These are phyloP conservation scores for Drosophila nr. fundita DNA, from an alignment of 2,888 invertebrate genomes.

Conservation along the genomic window DNA sequence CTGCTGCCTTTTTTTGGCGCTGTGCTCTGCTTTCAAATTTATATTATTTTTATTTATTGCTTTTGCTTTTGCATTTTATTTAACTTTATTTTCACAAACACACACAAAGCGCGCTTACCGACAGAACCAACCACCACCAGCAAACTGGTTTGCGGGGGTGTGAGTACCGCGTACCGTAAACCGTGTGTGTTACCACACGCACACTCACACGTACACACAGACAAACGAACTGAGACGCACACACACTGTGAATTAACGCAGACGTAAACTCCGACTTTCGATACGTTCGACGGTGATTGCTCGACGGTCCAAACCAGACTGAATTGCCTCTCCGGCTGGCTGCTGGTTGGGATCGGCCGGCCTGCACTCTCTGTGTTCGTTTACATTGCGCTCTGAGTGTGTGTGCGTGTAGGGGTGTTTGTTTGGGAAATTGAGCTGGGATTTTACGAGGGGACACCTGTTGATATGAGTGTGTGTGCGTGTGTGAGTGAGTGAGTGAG, in stretches of 20 bases:
- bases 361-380: constrained; percentile 26
- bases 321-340: constrained; percentile 22
- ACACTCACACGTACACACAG: constrained; percentile 40
- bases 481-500: background rate
- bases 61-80: constrained; percentile 63
- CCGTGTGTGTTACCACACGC: constrained; percentile 49
- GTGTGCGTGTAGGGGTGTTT: constrained; percentile 52
- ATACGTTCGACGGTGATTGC: constrained; percentile 35
- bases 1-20: constrained; percentile 50
- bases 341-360: constrained; percentile 38
- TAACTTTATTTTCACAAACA: constrained; percentile 30
- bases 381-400: background rate
- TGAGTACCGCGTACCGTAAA: constrained; percentile 58
- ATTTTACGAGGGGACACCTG: constrained; percentile 44
- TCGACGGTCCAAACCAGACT: constrained; percentile 68
- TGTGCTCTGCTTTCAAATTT: constrained; percentile 64
- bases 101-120: constrained; percentile 39
- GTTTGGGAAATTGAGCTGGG: constrained; percentile 56
- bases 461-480: constrained; percentile 14
- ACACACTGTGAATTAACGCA: constrained; percentile 36
- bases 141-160: constrained; percentile 76
- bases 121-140: constrained; percentile 56
- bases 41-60: constrained; percentile 50
- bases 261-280: constrained; percentile 53
- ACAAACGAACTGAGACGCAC: constrained; percentile 44